phyloP scores from a whole-genome alignment of 2,113 vertebrate species.

The Gambusia holbrooki region DNA sequence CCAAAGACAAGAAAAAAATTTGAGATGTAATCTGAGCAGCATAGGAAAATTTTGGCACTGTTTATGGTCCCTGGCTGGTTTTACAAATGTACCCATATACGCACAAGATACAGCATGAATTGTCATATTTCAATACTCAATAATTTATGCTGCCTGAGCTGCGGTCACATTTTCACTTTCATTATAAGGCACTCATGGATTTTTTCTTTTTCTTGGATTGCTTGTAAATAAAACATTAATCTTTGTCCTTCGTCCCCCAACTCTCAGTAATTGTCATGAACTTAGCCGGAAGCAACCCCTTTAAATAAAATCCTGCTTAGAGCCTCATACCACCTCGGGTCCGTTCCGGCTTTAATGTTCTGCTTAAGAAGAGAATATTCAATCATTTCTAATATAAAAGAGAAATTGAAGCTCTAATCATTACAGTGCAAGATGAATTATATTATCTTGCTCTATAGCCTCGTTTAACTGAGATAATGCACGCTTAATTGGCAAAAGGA shows the following conservation, averaged over 20 bases:
- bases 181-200: background rate
- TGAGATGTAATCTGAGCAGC: too few relatives aligned
- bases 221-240: background rate
- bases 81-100: too few relatives aligned
- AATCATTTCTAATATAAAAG: background rate
- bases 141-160: background rate
- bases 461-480: constrained; percentile 17
- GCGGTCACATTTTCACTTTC: background rate
- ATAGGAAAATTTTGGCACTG: too few relatives aligned
- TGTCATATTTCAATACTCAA: background rate
- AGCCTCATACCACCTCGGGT: background rate
- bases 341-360: background rate
- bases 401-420: background rate
- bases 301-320: background rate
- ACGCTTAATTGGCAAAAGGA: constrained; percentile 37
- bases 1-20: too few relatives aligned
- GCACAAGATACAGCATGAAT: too few relatives aligned
- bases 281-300: background rate
- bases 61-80: too few relatives aligned
- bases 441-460: background rate
- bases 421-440: constrained; percentile 3
- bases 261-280: background rate
- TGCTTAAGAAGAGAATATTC: background rate
- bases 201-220: background rate
- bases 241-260: background rate